These are phyloP conservation scores for Watsonalla cultraria DNA, from an alignment of 2,888 invertebrate species.

Conservation along the genomic window DNA sequence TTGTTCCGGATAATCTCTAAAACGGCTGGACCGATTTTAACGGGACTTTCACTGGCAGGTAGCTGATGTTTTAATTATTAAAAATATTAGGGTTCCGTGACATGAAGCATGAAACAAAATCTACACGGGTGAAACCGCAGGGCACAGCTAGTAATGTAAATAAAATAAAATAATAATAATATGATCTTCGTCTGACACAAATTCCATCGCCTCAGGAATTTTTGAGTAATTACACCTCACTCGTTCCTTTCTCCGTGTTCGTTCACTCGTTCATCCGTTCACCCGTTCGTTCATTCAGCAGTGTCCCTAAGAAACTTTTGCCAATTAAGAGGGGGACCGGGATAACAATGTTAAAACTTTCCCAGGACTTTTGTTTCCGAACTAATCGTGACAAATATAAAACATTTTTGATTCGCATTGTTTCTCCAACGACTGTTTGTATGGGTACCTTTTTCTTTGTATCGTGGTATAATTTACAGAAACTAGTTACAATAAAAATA, in stretches of 20 bases:
- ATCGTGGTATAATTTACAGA: too few relatives aligned
- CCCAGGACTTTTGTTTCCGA: slow-evolving; percentile 41
- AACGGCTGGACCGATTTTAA: too few relatives aligned
- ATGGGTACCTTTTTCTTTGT: background rate
- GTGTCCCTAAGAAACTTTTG: slow-evolving; percentile 40
- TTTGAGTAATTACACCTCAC: slow-evolving; percentile 54
- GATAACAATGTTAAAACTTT: slow-evolving; percentile 46
- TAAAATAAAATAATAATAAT: too few relatives aligned
- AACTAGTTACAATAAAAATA: too few relatives aligned
- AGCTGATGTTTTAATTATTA: too few relatives aligned
- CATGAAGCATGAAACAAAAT: too few relatives aligned
- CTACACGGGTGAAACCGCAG: too few relatives aligned
- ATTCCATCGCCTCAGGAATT: slow-evolving; percentile 27
- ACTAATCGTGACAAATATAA: slow-evolving; percentile 44
- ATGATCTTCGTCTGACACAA: background rate
- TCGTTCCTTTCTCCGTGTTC: slow-evolving; percentile 41
- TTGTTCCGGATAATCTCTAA: too few relatives aligned
- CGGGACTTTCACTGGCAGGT: too few relatives aligned
- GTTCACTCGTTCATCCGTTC: slow-evolving; percentile 48
- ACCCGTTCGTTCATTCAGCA: slow-evolving; percentile 25
- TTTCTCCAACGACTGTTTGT: slow-evolving; percentile 12
- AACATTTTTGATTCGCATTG: slow-evolving; percentile 27
- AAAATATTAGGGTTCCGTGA: too few relatives aligned
- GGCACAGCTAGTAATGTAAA: too few relatives aligned
- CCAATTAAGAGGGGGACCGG: slow-evolving; percentile 42